These are phyloP conservation scores for Hirtodrosophila trivittata DNA, from an alignment of 2,888 invertebrate species.

Conservation along the genomic window DNA sequence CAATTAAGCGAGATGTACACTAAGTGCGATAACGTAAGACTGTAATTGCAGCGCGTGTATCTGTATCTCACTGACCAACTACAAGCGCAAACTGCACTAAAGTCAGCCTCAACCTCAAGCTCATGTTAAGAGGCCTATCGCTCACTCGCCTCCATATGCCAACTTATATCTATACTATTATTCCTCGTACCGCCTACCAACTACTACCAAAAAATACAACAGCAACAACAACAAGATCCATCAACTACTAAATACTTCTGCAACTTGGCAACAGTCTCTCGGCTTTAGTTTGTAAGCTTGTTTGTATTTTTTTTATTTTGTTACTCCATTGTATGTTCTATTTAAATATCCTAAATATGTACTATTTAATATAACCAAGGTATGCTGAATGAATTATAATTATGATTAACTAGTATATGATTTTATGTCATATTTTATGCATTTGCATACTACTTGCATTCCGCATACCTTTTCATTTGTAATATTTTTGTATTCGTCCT, in stretches of 20 bases:
- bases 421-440: not conserved
- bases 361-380: constrained; percentile 25
- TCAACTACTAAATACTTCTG: constrained; percentile 50
- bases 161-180: constrained; percentile 38
- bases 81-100: constrained; percentile 60
- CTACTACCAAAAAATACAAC: constrained; percentile 34
- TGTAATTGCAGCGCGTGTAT: constrained; percentile 51
- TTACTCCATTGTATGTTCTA: too few species aligned
- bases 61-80: constrained; percentile 68
- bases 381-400: constrained; percentile 20
- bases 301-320: constrained; percentile 30
- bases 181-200: constrained; percentile 52
- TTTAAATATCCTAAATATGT: constrained; percentile 43
- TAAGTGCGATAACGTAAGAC: constrained; percentile 65
- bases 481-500: constrained; percentile 61
- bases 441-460: constrained; percentile 18
- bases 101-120: constrained; percentile 59
- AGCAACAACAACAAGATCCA: constrained; percentile 40
- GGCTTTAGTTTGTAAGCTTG: constrained; percentile 73
- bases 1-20: constrained; percentile 58
- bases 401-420: too few species aligned
- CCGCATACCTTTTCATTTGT: constrained; percentile 35
- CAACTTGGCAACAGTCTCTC: constrained; percentile 61
- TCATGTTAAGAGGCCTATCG: constrained; percentile 41
- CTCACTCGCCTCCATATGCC: constrained; percentile 47